Conservation (phyloP, 2,113 vertebrate genomes). For the Chinchilla lanigera region DNA sequence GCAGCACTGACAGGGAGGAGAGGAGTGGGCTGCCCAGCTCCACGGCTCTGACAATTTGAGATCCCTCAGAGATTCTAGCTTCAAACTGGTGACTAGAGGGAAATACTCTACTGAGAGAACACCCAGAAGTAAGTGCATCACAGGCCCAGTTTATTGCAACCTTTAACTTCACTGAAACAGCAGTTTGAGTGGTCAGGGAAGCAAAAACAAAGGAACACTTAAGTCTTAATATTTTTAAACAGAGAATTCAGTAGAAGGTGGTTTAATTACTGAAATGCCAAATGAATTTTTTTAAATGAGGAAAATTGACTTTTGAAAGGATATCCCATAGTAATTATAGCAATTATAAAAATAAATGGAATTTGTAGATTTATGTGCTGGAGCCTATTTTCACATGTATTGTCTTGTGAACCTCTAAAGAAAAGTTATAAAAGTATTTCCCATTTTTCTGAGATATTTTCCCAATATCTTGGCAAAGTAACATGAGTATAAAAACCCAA, state of each 20-base stretch:
- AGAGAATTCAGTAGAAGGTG: background rate
- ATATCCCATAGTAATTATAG: background rate
- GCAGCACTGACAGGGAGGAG: background rate
- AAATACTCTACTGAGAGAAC: background rate
- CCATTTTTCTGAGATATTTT: background rate
- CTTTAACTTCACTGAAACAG: background rate
- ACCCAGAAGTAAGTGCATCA: background rate
- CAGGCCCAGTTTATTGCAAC: background rate
- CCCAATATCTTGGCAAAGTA: background rate
- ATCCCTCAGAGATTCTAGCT: slow-evolving; percentile 21
- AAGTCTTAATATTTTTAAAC: background rate
- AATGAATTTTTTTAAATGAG: slow-evolving; percentile 43
- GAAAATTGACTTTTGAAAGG: slow-evolving; percentile 43
- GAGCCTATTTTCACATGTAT: background rate
- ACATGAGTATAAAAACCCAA: background rate
- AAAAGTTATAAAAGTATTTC: slow-evolving; percentile 41
- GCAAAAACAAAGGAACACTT: background rate
- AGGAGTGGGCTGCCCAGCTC: background rate
- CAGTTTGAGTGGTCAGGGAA: background rate
- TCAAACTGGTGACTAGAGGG: slow-evolving; percentile 48
- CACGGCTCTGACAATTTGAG: slow-evolving; percentile 20
- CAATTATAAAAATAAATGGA: slow-evolving; percentile 36
- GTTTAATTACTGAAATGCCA: slow-evolving; percentile 24
- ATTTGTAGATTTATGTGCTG: slow-evolving; percentile 17
- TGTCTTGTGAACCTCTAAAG: background rate